phyloP scores from a whole-genome alignment of 2,797 vertebrate genomes.

The Eutrigla gurnardus region DNA sequence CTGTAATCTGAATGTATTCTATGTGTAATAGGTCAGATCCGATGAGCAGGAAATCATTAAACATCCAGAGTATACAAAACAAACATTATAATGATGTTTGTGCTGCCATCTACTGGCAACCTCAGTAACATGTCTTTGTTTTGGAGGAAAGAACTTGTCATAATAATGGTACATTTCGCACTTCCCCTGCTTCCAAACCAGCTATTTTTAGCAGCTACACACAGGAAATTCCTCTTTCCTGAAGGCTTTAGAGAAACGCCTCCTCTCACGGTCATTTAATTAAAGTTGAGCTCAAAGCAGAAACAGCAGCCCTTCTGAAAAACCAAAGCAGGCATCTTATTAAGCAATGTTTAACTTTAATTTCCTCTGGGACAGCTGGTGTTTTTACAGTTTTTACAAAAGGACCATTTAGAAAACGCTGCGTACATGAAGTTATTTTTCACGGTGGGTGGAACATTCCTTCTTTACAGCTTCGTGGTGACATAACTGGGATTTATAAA shows the following conservation, averaged over 20 bases:
- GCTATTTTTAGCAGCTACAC: constrained; percentile 38
- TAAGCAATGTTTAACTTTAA: constrained; percentile 65
- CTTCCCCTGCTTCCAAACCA: constrained; percentile 23
- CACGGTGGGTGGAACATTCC: constrained; percentile 9
- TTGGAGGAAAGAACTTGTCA: background rate
- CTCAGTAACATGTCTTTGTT: constrained; percentile 1
- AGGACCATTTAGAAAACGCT: constrained; percentile 40
- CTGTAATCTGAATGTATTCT: constrained; percentile 16
- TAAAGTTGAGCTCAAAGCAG: constrained; percentile 44
- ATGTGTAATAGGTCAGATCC: constrained; percentile 4
- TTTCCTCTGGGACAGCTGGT: constrained; percentile 63
- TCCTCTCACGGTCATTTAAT: constrained; percentile 37
- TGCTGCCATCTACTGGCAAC: constrained; percentile 63
- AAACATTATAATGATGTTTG: background rate
- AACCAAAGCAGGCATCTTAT: constrained; percentile 32
- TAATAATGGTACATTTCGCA: constrained; percentile 16
- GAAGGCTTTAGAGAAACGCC: constrained; percentile 40
- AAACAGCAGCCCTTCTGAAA: constrained; percentile 23
- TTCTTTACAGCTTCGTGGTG: constrained; percentile 13
- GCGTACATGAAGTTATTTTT: constrained; percentile 11
- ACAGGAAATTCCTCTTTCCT: constrained; percentile 54
- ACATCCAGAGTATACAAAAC: too few relatives aligned
- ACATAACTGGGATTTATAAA: constrained; percentile 33
- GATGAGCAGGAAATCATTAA: constrained; percentile 8
- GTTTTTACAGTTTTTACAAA: constrained; percentile 65